Percentiles rank a stretch among this genome's conserved stretches.
Conservation (phyloP, 2,888 invertebrate genomes). For the Spisula solida region DNA sequence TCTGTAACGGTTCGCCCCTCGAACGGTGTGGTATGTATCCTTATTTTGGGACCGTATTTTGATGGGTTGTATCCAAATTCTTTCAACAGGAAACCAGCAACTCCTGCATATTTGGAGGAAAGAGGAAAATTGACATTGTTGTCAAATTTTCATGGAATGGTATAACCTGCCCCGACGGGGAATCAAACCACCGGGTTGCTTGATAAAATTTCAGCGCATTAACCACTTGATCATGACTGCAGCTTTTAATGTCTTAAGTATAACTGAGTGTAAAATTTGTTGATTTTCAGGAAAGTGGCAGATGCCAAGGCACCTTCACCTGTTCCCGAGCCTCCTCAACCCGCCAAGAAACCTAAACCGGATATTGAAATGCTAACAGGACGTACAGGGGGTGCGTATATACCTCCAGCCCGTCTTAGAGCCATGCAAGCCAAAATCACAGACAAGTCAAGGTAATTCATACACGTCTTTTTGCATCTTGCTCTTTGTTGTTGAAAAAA, state of each 20-base stretch:
- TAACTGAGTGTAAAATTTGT: background rate
- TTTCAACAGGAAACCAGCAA: too few relatives aligned
- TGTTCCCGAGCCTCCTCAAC: conserved; percentile 24
- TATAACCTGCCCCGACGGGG: too few relatives aligned
- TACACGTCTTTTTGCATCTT: too few relatives aligned
- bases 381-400: conserved; percentile 92
- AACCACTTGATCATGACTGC: too few relatives aligned
- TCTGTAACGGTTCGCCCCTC: too few relatives aligned
- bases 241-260: too few relatives aligned
- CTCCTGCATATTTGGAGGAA: too few relatives aligned
- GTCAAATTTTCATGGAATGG: too few relatives aligned
- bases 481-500: background rate
- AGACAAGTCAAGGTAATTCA: conserved; percentile 92
- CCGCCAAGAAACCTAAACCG: conserved; percentile 62
- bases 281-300: conserved; percentile 43
- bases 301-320: conserved; percentile 37
- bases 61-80: too few relatives aligned
- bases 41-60: background rate
- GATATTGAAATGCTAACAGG: conserved; percentile 72
- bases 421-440: conserved; percentile 98
- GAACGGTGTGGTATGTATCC: background rate
- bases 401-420: conserved; percentile 97
- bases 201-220: too few relatives aligned
- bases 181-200: too few relatives aligned
- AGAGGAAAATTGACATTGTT: too few relatives aligned